Percentiles rank a stretch among this genome's conserved stretches.
phyloP scores from a whole-genome alignment of 2,888 invertebrate genomes.

The Cylindroiulus punctatus region DNA sequence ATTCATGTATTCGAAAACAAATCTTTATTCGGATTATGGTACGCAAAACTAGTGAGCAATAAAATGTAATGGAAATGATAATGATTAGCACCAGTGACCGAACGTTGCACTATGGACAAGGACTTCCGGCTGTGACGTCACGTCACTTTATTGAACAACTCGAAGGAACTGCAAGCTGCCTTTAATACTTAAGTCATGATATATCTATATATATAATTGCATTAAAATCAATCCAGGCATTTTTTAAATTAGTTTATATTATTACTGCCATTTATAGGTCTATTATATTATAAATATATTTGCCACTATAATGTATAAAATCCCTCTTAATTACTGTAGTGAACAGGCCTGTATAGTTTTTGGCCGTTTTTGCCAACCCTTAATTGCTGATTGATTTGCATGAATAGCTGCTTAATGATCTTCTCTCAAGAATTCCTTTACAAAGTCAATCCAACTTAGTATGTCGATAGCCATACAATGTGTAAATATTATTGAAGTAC shows the following conservation, averaged over 20 bases:
- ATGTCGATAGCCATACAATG: not conserved
- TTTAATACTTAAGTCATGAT: slow-evolving; percentile 18
- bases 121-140: not conserved
- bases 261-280: slow-evolving; percentile 18
- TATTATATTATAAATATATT: slow-evolving; percentile 18
- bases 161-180: not conserved
- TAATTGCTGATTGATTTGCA: not conserved
- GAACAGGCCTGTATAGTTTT: not conserved
- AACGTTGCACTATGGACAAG: not conserved
- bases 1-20: not conserved
- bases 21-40: not conserved
- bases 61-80: not conserved
- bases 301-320: not conserved
- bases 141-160: not conserved
- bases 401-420: not conserved
- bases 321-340: not conserved
- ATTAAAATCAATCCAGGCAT: slow-evolving; percentile 18
- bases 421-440: slow-evolving; percentile 2
- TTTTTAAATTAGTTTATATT: slow-evolving; percentile 16
- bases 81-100: not conserved
- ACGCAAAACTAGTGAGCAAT: not conserved
- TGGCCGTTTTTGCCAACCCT: slow-evolving; percentile 1
- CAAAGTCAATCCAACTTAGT: slow-evolving; percentile 11
- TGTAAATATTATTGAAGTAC: not conserved
- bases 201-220: slow-evolving; percentile 18